Evolutionary conservation across 2,113 vertebrate genomes (phyloP), one percentile per base, ranked within the genome.

Genomic region (Oreotragus oreotragus): DNA sequence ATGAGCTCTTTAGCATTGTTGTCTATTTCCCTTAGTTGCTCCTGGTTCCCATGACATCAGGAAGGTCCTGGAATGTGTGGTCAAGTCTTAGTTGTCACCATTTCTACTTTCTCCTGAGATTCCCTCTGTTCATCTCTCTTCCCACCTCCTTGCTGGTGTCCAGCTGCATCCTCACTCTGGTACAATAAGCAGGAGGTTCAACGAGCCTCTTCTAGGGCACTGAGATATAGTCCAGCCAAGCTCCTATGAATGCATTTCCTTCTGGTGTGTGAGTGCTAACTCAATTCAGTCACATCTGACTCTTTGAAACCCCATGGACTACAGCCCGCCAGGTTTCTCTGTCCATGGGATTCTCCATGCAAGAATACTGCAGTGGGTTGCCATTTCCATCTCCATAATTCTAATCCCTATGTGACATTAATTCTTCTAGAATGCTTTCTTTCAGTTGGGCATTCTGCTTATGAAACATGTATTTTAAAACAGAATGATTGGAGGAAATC

Each of bases 401-500:
- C 6, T 13, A 12, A 60, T 33, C 14, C 23, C 27, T n/a, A 47
- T 30, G 8, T 62, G 14, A 88, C 19, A 36, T 88, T 53, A 84
- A 64, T 79, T 87, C 12, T 79, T 87, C 5, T 10, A 58, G 36
- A 95, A 79, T 53, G 51, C 5, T 43, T 79, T 39, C 23, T 57
- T 83, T 73, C 2, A 8, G 2, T 27, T 88, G 28, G 30, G 28
- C 77, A 95, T 96, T 90, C 23, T 87, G 45, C 39, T 93, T 70
- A 90, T 39, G 39, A 91, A 97, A n/a, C 30, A 66, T 53, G 5
- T n/a, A 88, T 93, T 84, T 95, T 88, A 79, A 90, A 93, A 79
- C 19, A 57, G 45, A 66, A 88, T 91, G 87, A 60, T 28, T 95
- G 47, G 14, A 43, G 81, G 36, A 95, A 77, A 93, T 81, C 7